Evolutionary conservation across 2,888 invertebrate genomes (phyloP).

Genomic region (Agonopterix alstromeriana): DNA sequence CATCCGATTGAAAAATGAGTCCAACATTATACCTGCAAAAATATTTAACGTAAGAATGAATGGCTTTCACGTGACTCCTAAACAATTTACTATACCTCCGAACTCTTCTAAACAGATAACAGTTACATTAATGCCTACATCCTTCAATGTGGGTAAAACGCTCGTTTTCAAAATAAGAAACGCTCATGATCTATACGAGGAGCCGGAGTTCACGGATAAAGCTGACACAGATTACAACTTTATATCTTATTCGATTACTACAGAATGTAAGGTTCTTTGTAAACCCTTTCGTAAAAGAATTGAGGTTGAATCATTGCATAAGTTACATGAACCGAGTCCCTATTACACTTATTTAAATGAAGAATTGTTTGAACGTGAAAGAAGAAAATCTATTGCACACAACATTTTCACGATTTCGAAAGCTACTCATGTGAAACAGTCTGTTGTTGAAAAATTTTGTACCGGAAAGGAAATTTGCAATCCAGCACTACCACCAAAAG

Average conservation of each 20-base stretch:
- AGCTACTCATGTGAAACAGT: neutral
- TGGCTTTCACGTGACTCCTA: conserved; percentile 56
- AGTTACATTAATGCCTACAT: conserved; percentile 43
- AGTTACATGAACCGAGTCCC: conserved; percentile 36
- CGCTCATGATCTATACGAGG: conserved; percentile 26
- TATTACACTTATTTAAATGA: conserved; percentile 43
- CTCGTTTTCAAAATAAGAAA: conserved; percentile 49
- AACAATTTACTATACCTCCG: conserved; percentile 45
- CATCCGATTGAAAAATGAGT: conserved; percentile 61
- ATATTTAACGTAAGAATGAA: conserved; percentile 50
- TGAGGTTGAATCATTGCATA: conserved; percentile 49
- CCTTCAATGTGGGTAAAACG: conserved; percentile 33
- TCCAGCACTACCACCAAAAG: conserved; percentile 11
- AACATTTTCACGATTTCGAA: neutral
- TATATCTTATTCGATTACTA: conserved; percentile 35
- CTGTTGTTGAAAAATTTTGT: conserved; percentile 2
- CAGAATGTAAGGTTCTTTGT: conserved; percentile 37
- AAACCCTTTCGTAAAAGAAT: conserved; percentile 23
- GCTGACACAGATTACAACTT: conserved; percentile 28
- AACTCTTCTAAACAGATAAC: conserved; percentile 38
- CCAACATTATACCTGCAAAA: conserved; percentile 46
- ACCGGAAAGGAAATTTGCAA: conserved; percentile 35
- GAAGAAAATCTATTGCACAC: conserved; percentile 23
- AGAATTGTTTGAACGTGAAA: conserved; percentile 25
- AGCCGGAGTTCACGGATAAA: neutral